Percentiles rank a stretch among this genome's conserved stretches.
phyloP scores from a whole-genome alignment of 1,140 invertebrate genomes.

The Bicyclus anynana region DNA sequence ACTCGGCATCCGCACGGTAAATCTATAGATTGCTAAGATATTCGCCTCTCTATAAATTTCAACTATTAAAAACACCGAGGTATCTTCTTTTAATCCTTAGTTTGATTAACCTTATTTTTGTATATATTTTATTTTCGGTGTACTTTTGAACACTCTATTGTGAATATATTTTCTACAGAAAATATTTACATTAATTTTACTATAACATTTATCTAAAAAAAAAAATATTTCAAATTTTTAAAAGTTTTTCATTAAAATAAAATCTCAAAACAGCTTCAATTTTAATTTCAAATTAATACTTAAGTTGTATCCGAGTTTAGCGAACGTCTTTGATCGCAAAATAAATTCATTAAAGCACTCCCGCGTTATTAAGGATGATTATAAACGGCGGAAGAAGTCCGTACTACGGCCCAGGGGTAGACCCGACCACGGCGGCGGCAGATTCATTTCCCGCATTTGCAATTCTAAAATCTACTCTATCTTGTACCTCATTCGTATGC shows the following conservation, averaged over 20 bases:
- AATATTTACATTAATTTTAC: too few species aligned
- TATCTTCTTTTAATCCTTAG: too few species aligned
- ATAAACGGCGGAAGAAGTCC: constrained; percentile 56
- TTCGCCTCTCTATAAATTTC: too few species aligned
- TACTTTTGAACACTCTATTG: too few species aligned
- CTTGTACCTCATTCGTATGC: constrained; percentile 49
- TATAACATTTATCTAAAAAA: too few species aligned
- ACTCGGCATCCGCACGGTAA: too few species aligned
- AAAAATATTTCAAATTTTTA: neutral
- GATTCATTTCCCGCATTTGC: constrained; percentile 69
- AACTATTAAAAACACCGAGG: too few species aligned
- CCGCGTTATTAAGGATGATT: constrained; percentile 67
- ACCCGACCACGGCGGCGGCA: constrained; percentile 45
- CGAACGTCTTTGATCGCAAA: constrained; percentile 58
- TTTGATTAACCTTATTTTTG: too few species aligned
- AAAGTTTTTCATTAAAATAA: neutral
- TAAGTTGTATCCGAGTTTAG: constrained; percentile 29
- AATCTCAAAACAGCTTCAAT: constrained; percentile 4
- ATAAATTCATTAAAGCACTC: constrained; percentile 69
- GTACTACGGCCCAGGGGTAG: constrained; percentile 29
- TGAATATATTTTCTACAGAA: too few species aligned
- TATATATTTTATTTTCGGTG: too few species aligned
- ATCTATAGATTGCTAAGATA: too few species aligned
- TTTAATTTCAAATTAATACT: constrained; percentile 21
- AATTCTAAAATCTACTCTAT: constrained; percentile 68